Evolutionary conservation across 2,888 invertebrate species (phyloP), one percentile per base, ranked within the genome.

Genomic region (Agrilus biguttatus): DNA sequence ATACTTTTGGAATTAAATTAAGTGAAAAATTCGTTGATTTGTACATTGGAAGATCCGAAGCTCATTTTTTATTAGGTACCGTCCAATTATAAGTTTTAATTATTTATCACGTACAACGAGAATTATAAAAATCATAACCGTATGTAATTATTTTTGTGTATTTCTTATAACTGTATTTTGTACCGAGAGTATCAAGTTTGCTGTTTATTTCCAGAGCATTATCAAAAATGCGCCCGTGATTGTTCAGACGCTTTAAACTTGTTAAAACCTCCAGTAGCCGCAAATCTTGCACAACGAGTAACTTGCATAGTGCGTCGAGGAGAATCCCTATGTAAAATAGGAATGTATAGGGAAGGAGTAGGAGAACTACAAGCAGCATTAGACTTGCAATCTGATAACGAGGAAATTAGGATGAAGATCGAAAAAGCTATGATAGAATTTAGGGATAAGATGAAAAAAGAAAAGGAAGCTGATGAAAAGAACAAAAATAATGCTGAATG

Each of bases 231-330:
- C 5, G 53, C 70, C 36, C 67, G 70, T 51, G 77, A 78, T 57
- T 75, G 75, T 51, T 73, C 74, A 1, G 67, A 77, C 65, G 87
- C 86, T 0, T 56, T 89, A 45, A 84, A 86, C 17, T 65, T 88
- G 41, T 70, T 88, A 66, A 74, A 71, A 51, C 89, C 90, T 8
- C 70, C 75, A 37, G 83, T 84, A 46, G 72, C 75, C 42, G 73
- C 75, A 34, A 90, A 90, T 66, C 73, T 77, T 1, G 68, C 71
- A 23, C 76, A 81, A 52, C 71, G 89, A 39, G 77, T 80, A 2
- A 75, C 77, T 50, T 85, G 86, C 56, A 77, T 85, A 44, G 78
- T 80, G 2, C 69, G 85, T 35, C 72, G 87, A 42, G 89, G 83
- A 1, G 76, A 80, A 28, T 84, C 83, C 0, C 73, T 87, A 8